phyloP scores from a whole-genome alignment of 2,113 vertebrate genomes.

The Brienomyrus longianalis region DNA sequence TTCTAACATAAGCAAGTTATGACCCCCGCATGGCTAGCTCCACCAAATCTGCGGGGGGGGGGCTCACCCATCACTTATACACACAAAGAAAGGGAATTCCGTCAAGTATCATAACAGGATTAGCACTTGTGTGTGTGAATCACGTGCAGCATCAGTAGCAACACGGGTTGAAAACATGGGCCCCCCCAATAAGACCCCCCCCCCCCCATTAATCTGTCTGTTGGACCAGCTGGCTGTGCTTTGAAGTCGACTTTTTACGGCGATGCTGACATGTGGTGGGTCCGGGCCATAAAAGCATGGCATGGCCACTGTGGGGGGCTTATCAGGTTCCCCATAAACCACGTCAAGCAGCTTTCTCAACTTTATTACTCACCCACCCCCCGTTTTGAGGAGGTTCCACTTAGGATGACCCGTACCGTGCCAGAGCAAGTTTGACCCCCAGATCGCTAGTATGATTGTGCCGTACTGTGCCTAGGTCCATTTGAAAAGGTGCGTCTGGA shows the following conservation, averaged over 20 bases:
- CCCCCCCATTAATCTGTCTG: conserved; percentile 65
- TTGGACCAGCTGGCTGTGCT: conserved; percentile 57
- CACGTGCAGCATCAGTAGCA: conserved; percentile 30
- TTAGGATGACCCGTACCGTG: background rate
- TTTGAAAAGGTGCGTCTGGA: background rate
- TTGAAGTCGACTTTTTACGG: conserved; percentile 62
- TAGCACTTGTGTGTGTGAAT: background rate
- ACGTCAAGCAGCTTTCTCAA: conserved; percentile 16
- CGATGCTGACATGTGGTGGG: conserved; percentile 52
- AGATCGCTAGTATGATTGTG: background rate
- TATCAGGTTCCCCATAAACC: conserved; percentile 18
- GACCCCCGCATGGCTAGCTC: background rate
- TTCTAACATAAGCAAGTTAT: background rate
- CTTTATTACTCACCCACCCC: background rate
- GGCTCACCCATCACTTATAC: conserved; percentile 47
- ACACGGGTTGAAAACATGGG: conserved; percentile 38
- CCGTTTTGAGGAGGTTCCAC: background rate
- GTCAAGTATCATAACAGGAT: conserved; percentile 47
- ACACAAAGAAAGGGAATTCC: conserved; percentile 35
- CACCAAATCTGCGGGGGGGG: conserved; percentile 49
- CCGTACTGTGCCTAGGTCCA: background rate
- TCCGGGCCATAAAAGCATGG: conserved; percentile 54
- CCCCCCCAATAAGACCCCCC: conserved; percentile 51
- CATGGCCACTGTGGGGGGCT: conserved; percentile 38
- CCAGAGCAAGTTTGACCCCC: background rate